phyloP scores from a whole-genome alignment of 35 echinoderm and acorn worm species.

The Heliocidaris tuberculata region DNA sequence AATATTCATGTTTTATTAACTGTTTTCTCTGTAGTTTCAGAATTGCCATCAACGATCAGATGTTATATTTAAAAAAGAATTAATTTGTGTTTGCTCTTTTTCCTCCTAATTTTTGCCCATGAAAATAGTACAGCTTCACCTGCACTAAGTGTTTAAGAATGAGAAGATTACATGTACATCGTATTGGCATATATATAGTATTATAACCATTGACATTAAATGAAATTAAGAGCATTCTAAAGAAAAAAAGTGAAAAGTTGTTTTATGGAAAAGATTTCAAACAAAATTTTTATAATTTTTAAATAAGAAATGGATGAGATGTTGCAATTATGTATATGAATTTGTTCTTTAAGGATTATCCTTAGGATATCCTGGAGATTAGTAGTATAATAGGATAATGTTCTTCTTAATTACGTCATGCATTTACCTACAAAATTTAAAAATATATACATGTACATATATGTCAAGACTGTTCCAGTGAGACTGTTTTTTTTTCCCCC shows the following conservation, averaged over 20 bases:
- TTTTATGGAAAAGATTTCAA: no score
- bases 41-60: background rate
- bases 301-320: background rate
- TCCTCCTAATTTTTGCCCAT: background rate
- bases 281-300: background rate
- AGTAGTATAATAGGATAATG: background rate
- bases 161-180: background rate
- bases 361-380: no score
- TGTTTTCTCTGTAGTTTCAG: background rate
- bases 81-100: background rate
- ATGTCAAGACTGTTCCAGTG: background rate
- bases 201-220: background rate
- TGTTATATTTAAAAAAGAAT: background rate
- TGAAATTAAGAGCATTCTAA: background rate
- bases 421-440: background rate
- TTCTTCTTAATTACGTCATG: background rate
- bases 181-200: background rate
- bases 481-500: background rate
- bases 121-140: background rate
- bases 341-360: background rate
- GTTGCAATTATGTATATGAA: background rate
- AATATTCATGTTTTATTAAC: no score
- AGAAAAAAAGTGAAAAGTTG: background rate
- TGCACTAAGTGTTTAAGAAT: background rate
- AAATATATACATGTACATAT: background rate